Percentiles rank a stretch among this genome's conserved stretches.
Conservation (phyloP, 2,888 invertebrate species). For the Liodrosophila aerea region DNA sequence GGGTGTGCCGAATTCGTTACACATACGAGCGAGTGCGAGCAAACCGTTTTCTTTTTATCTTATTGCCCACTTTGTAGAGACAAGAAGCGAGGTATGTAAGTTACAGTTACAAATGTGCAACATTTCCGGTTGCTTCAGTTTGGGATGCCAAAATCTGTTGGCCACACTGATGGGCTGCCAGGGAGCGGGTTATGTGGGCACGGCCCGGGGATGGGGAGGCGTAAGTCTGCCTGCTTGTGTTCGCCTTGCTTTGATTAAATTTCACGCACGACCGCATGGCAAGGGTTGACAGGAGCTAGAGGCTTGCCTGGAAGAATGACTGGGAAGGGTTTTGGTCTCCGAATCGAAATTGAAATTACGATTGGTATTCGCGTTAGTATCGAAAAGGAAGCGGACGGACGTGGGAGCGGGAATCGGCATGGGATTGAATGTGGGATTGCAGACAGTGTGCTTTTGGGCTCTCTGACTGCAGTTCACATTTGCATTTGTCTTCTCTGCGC, state of each 20-base stretch:
- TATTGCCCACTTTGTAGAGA: constrained; percentile 35
- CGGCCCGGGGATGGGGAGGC: not conserved
- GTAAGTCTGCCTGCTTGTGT: constrained; percentile 9
- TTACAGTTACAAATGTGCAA: constrained; percentile 73
- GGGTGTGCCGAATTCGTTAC: constrained; percentile 44
- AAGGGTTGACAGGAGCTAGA: constrained; percentile 29
- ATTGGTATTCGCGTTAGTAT: constrained; percentile 47
- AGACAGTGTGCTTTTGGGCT: not conserved
- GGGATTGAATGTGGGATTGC: not conserved
- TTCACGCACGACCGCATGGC: constrained; percentile 72
- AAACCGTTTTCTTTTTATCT: constrained; percentile 22
- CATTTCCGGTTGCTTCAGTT: constrained; percentile 69
- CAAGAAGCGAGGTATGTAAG: constrained; percentile 47
- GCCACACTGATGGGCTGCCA: constrained; percentile 58
- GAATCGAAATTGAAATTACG: constrained; percentile 17
- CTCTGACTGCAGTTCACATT: constrained; percentile 52
- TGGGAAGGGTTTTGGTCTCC: constrained; percentile 24
- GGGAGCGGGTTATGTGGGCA: constrained; percentile 33
- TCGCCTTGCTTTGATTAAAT: constrained; percentile 69
- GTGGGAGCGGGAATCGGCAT: too few species aligned
- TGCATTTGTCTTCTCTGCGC: constrained; percentile 58
- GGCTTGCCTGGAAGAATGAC: constrained; percentile 6
- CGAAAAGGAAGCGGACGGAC: not conserved
- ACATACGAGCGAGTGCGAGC: not conserved
- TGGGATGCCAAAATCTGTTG: constrained; percentile 74